A percentile compares a stretch with the other conserved stretches of the same genome.
These are phyloP conservation scores for Sinosuthora webbiana DNA, from an alignment of 2,113 vertebrate species.

Conservation along the genomic window DNA sequence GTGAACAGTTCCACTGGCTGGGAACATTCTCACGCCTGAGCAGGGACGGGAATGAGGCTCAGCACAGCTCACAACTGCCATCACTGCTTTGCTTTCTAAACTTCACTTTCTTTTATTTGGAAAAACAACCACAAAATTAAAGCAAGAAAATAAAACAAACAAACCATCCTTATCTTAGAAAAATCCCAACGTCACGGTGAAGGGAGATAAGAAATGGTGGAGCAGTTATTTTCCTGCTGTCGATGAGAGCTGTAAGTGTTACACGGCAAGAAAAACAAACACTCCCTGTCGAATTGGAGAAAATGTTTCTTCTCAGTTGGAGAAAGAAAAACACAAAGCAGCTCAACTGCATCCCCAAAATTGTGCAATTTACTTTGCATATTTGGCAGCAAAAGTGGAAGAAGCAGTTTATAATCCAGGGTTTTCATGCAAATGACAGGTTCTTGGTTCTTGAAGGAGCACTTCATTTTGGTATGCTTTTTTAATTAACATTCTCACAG, in stretches of 20 bases:
- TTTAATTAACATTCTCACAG: conserved; percentile 40
- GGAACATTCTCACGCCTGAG: background rate
- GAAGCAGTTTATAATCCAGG: conserved; percentile 53
- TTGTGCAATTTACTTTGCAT: conserved; percentile 64
- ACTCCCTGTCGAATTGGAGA: background rate
- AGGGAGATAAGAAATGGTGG: background rate
- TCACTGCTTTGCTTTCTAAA: background rate
- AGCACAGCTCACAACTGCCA: background rate
- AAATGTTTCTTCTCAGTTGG: conserved; percentile 37
- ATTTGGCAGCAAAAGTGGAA: conserved; percentile 65
- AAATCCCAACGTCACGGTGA: background rate
- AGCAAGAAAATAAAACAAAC: background rate
- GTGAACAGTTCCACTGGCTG: background rate
- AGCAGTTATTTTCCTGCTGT: background rate
- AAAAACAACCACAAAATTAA: background rate
- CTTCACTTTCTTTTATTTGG: background rate
- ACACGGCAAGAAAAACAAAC: conserved; percentile 8
- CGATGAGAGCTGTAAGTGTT: background rate
- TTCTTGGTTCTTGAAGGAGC: conserved; percentile 28
- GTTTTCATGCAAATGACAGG: conserved; percentile 56
- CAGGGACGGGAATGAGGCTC: background rate
- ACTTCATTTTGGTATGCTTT: conserved; percentile 11
- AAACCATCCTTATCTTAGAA: background rate
- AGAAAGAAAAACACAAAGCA: conserved; percentile 42
- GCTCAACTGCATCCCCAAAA: conserved; percentile 42